Percentiles rank a stretch among this genome's conserved stretches.
Conservation (phyloP, 1,140 invertebrate genomes). For the Eurosta solidaginis region DNA sequence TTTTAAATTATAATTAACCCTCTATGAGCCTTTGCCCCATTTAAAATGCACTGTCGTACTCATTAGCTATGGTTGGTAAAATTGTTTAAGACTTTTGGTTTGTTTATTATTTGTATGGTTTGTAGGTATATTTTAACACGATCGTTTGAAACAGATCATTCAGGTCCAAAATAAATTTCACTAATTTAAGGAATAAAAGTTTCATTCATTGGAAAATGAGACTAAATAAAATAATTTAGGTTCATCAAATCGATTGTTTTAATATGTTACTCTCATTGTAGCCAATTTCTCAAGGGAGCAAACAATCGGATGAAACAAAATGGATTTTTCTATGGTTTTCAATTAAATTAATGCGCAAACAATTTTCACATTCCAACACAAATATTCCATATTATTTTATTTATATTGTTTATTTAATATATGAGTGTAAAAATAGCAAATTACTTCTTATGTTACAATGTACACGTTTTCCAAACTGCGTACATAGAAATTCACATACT, state of each 20-base stretch:
- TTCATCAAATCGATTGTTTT: not conserved
- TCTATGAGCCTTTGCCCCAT: not conserved
- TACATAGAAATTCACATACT: no score
- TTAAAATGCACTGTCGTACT: not conserved
- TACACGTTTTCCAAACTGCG: no score
- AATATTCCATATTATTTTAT: not conserved
- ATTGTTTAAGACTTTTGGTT: not conserved
- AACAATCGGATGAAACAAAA: constrained; percentile 21
- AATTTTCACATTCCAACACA: constrained; percentile 19
- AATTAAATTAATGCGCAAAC: constrained; percentile 22
- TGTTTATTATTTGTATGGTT: not conserved
- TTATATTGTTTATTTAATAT: no score
- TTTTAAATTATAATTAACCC: no score
- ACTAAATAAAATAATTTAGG: constrained; percentile 11
- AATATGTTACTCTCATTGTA: not conserved
- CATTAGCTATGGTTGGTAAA: not conserved
- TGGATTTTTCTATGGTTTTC: constrained; percentile 45
- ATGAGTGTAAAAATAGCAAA: no score
- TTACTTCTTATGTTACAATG: no score
- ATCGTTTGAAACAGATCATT: constrained; percentile 9
- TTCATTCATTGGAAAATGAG: constrained; percentile 43
- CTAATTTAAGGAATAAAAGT: constrained; percentile 59
- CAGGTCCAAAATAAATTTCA: constrained; percentile 50
- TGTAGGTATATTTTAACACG: constrained; percentile 11
- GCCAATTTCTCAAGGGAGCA: not conserved